phyloP scores from a whole-genome alignment of 2,888 invertebrate species.

The Hypselothyrea guttata region DNA sequence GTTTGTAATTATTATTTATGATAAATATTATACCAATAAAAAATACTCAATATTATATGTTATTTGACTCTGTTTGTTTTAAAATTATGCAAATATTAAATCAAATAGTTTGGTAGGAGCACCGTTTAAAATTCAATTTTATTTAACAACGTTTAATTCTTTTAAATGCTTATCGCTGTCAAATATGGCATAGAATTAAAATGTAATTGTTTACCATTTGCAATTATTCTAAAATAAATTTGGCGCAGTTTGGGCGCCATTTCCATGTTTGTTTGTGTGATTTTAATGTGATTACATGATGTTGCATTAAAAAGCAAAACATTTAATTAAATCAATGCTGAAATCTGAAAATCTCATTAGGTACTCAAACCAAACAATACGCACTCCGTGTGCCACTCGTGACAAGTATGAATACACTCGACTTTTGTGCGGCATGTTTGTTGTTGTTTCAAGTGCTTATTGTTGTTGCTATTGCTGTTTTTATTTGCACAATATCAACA shows the following conservation, averaged over 20 bases:
- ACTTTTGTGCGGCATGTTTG: slow-evolving; percentile 31
- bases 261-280: slow-evolving; percentile 1
- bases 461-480: slow-evolving; percentile 34
- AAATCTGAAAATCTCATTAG: slow-evolving; percentile 42
- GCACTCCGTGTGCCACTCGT: slow-evolving; percentile 35
- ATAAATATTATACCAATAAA: too few relatives aligned
- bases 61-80: too few relatives aligned
- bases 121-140: too few relatives aligned
- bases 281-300: slow-evolving; percentile 32
- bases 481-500: slow-evolving; percentile 57
- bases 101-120: too few relatives aligned
- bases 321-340: slow-evolving; percentile 55
- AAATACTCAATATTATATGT: too few relatives aligned
- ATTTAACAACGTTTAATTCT: too few relatives aligned
- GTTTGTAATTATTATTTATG: too few relatives aligned
- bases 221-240: neutral
- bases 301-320: slow-evolving; percentile 28
- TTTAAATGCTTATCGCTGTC: too few relatives aligned
- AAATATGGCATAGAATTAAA: too few relatives aligned
- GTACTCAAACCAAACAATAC: slow-evolving; percentile 29
- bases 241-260: too few relatives aligned
- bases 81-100: too few relatives aligned
- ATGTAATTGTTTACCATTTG: too few relatives aligned
- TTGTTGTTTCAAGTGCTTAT: slow-evolving; percentile 15
- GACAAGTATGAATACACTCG: slow-evolving; percentile 43